These are phyloP conservation scores for Danaus melanippus DNA, from an alignment of 1,140 invertebrate genomes.

Conservation along the genomic window DNA sequence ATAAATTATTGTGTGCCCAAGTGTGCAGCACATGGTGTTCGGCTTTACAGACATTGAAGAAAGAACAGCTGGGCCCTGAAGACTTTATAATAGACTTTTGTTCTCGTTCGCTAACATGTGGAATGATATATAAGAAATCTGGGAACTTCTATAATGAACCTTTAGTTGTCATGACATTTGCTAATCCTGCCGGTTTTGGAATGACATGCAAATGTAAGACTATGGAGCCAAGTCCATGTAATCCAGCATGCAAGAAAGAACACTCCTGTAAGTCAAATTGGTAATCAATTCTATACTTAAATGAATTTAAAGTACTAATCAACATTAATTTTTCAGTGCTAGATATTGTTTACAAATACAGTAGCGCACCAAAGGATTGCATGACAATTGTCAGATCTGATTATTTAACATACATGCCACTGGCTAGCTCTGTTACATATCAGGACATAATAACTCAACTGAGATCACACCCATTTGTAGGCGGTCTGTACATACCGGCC, in stretches of 20 bases:
- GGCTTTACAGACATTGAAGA: conserved; percentile 41
- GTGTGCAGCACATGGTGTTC: conserved; percentile 58
- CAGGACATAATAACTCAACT: conserved; percentile 28
- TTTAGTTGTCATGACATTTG: conserved; percentile 50
- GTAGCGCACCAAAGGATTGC: conserved; percentile 46
- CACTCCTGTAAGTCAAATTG: conserved; percentile 51
- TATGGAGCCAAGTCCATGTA: conserved; percentile 37
- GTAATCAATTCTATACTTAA: background rate
- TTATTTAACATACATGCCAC: conserved; percentile 45
- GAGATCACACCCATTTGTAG: conserved; percentile 34
- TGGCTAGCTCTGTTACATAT: conserved; percentile 37
- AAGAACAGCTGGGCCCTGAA: conserved; percentile 40
- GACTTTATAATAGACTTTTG: conserved; percentile 46
- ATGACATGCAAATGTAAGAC: conserved; percentile 34
- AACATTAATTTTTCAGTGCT: conserved; percentile 42
- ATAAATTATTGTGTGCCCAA: conserved; percentile 46
- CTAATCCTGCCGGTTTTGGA: conserved; percentile 32
- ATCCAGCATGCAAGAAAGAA: conserved; percentile 37
- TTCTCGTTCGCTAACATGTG: conserved; percentile 17
- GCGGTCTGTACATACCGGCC: conserved; percentile 45
- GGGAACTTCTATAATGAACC: conserved; percentile 44
- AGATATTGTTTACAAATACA: conserved; percentile 42
- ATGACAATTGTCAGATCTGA: conserved; percentile 41
- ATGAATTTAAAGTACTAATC: conserved; percentile 10
- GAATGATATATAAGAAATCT: conserved; percentile 35